Conservation (phyloP, 2,113 vertebrate species). For the Cyanoramphus novaezelandiae region DNA sequence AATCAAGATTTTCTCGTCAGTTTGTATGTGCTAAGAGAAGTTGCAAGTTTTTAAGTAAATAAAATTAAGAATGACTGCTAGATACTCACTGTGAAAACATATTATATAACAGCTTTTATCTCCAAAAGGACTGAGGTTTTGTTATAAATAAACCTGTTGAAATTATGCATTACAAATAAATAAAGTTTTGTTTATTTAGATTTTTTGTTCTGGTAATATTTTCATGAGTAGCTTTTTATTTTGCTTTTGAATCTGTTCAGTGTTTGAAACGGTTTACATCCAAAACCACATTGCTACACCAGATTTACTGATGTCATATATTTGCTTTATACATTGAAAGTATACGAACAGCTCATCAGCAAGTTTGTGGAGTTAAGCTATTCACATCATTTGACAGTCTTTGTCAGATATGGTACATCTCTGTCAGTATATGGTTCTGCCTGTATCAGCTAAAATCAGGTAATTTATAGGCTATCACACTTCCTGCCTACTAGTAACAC, state of each 20-base stretch:
- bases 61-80: conserved; percentile 1
- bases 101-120: background rate
- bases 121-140: background rate
- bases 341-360: background rate
- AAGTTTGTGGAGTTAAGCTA: background rate
- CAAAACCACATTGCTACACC: background rate
- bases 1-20: background rate
- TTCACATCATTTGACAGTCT: background rate
- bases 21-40: background rate
- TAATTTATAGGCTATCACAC: background rate
- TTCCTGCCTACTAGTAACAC: background rate
- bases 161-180: conserved; percentile 40
- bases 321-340: background rate
- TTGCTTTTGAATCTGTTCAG: background rate
- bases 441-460: background rate
- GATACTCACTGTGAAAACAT: background rate
- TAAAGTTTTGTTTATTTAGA: background rate
- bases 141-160: background rate
- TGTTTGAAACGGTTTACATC: background rate
- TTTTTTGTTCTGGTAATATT: background rate
- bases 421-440: background rate
- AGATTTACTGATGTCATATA: background rate
- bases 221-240: background rate
- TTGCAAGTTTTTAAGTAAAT: conserved; percentile 17
- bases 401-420: background rate